phyloP scores from a whole-genome alignment of 2,888 invertebrate species.

The Bruchidius siliquastri region DNA sequence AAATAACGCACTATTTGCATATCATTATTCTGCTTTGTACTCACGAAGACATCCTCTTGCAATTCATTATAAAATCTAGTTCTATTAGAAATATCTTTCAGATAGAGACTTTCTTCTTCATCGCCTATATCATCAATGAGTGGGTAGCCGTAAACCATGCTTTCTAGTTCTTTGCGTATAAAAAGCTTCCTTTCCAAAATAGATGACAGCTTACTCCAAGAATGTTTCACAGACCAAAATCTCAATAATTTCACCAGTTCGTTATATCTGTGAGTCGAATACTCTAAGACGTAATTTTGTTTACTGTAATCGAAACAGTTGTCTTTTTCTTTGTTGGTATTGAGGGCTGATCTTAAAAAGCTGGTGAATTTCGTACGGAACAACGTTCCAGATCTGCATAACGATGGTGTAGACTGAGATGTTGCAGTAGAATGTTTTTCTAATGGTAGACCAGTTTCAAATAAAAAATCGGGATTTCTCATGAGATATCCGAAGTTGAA shows the following conservation, averaged over 20 bases:
- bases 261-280: neutral
- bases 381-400: neutral
- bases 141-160: neutral
- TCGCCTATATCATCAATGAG: no score
- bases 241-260: neutral
- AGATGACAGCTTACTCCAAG: neutral
- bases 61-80: no score
- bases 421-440: neutral
- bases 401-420: neutral
- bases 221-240: neutral
- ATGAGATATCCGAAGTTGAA: neutral
- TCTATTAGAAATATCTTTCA: no score
- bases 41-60: no score
- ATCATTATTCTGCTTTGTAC: no score
- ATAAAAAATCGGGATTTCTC: neutral
- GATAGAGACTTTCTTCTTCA: no score
- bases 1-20: no score
- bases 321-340: neutral
- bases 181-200: neutral
- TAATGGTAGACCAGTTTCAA: neutral
- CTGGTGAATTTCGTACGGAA: neutral
- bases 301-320: no score
- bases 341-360: neutral
- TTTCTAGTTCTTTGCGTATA: neutral
- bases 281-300: neutral